These are phyloP conservation scores for Puntigrus tetrazona DNA, from an alignment of 2,113 vertebrate species.

Conservation along the genomic window DNA sequence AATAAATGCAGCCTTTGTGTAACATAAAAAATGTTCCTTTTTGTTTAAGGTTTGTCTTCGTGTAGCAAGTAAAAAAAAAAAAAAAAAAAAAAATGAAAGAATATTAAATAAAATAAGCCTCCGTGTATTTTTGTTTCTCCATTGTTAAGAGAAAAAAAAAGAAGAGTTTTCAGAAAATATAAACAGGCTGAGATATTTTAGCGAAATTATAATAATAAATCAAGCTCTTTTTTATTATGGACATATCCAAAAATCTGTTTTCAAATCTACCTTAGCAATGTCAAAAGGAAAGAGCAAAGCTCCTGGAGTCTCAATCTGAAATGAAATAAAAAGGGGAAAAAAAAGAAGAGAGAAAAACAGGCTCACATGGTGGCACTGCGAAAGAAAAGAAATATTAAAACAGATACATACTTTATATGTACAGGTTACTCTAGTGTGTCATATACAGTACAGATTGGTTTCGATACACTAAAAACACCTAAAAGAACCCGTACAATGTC, in stretches of 20 bases:
- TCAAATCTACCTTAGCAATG: not conserved
- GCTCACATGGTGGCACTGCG: not conserved
- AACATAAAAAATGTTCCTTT: not conserved
- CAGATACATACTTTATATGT: not conserved
- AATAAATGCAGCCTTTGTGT: not conserved
- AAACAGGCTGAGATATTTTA: not conserved
- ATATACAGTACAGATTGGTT: constrained; percentile 4
- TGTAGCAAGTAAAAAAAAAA: not conserved
- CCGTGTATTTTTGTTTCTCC: not conserved
- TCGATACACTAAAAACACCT: not conserved
- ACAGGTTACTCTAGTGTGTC: not conserved
- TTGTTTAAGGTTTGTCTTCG: not conserved
- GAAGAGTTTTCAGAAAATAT: not conserved
- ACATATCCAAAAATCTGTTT: constrained; percentile 13
- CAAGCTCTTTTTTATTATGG: not conserved
- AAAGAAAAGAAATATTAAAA: not conserved
- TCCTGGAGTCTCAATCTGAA: not conserved
- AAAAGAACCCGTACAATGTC: not conserved
- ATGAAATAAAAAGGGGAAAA: not conserved
- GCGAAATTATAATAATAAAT: not conserved
- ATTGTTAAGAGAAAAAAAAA: not conserved
- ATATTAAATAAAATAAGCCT: not conserved
- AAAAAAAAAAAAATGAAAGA: not conserved
- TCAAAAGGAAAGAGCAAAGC: not conserved
- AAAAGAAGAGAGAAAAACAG: not conserved